Base-by-base conservation (phyloP, 1,140 invertebrate genomes). In the Aphidius ervi region DNA sequence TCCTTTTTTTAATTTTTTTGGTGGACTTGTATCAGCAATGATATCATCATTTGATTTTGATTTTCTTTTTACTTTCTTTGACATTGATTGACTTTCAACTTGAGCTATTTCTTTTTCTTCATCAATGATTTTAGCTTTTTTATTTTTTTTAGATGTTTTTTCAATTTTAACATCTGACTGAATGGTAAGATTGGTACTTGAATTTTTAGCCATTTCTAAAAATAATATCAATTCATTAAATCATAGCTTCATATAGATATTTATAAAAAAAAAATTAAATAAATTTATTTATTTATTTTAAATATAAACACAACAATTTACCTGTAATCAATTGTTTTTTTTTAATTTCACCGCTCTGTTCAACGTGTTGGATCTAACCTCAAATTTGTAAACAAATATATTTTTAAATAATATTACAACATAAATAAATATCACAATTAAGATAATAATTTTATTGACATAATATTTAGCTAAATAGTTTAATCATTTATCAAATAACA, bases 61-160 rank as follows among this genome's bases (percentile, higher is more conserved):
- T 54, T 54, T 54, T 42, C 52, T 42, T 16, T 54, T 54, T 2
- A n/a, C 16, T 54, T 54, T 54, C n/a, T 54, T 54, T n/a, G 39
- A 8, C 5, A 41, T 39, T n/a, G 52, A n/a, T 43, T 41, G 16
- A 54, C 10, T 42, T 41, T 41, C 10, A 40, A 39, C 3, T 52
- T 42, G 39, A 7, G 5, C 2, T 31, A 31, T 46, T 9, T 31
- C 41, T 31, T 53, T 58, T 46, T 58, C 56, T 50, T 46, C 46
- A 6, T 9, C 42, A 20, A 50, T 39, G 20, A 48, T 53, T 43
- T 55, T 59, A 1, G 9, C 42, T 7, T 39, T 57, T 43, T 48
- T 49, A 8, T 49, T 52, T 56, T 61, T 58, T 58, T 46, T 56
- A 4, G 20, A 37, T 45, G 58, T 57, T 9, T 59, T 54, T 6